Conservation (phyloP, 2,797 vertebrate genomes). For the Myoxocephalus aenaeus region DNA sequence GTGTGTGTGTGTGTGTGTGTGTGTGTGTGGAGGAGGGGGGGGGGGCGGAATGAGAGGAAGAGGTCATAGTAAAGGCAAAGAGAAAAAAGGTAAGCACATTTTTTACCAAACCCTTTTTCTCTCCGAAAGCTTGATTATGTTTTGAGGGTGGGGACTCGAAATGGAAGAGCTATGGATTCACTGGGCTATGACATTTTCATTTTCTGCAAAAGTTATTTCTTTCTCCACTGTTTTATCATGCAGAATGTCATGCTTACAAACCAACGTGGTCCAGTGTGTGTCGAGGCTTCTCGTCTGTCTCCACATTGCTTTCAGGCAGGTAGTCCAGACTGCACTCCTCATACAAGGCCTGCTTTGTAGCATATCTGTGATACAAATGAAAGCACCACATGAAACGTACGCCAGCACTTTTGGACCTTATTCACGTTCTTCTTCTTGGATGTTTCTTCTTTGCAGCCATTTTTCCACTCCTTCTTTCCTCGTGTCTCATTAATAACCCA, state of each 20-base stretch:
- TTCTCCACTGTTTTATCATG: constrained; percentile 45
- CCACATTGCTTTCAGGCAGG: constrained; percentile 10
- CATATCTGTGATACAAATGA: not conserved
- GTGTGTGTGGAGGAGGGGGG: no score
- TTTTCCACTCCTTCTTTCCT: not conserved
- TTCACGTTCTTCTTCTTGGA: not conserved
- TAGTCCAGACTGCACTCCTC: not conserved
- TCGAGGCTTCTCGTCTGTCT: not conserved
- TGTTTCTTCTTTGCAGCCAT: not conserved
- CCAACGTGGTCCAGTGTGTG: not conserved
- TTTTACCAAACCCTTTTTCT: constrained; percentile 47
- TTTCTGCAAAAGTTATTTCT: constrained; percentile 50
- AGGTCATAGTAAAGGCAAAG: not conserved
- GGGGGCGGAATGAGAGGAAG: not conserved
- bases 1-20: no score
- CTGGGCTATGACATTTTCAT: constrained; percentile 67
- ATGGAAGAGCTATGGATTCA: constrained; percentile 49
- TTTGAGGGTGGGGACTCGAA: constrained; percentile 36
- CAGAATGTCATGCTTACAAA: constrained; percentile 54
- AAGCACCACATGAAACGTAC: not conserved
- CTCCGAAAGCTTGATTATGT: constrained; percentile 50
- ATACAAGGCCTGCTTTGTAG: no score
- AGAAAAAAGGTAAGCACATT: constrained; percentile 6
- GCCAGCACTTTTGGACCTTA: not conserved
- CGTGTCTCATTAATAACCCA: not conserved